Base-by-base conservation (phyloP, 2,888 invertebrate genomes). In the Cosmia pyralina region DNA sequence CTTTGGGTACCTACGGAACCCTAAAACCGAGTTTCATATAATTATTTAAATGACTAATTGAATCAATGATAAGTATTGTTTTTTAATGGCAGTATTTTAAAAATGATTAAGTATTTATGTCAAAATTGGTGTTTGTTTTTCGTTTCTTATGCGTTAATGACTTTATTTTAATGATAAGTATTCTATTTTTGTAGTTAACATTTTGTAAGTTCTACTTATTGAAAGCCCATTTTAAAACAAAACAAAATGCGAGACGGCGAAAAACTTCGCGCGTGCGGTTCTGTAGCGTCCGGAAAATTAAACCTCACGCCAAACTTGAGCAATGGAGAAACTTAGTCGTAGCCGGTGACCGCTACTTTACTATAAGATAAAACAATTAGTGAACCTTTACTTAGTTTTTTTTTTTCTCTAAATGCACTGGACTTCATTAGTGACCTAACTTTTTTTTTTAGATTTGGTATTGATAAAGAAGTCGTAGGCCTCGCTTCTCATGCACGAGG, bases 11-110 rank as follows among this genome's bases (percentile, higher is more conserved):
- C 7, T 41, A 41, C 41, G 41, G 41, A 41, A 41, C 41, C 41
- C 41, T 41, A 41, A 41, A 41, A 64, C 58, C 17, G 19, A 22
- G 11, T 62, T 46, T 69, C 13, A 38, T n/a, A 5, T 55, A 22
- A 48, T 64, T 64, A 72, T 67, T 50, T 8, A 69, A 67, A 66
- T 63, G 22, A 53, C 15, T 13, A 22, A 75, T 71, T 64, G 15
- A 70, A 57, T 79, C 60, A 53, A 70, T 75, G 13, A 3, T 5
- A 13, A 22, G 6, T 52, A 44, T 69, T 48, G 28, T 52, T 60
- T 72, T 69, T 38, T 52, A 34, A 53, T 28, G 22, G 4, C 6
- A n/a, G 4, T 28, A 6, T 28, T 41, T 38, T 48, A 11, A n/a
- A 58, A 38, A 58, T 52, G 0, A 58, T 15, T 44, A 10, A 48